These are phyloP conservation scores for Dicycla oo DNA, from an alignment of 2,888 invertebrate species.

Conservation along the genomic window DNA sequence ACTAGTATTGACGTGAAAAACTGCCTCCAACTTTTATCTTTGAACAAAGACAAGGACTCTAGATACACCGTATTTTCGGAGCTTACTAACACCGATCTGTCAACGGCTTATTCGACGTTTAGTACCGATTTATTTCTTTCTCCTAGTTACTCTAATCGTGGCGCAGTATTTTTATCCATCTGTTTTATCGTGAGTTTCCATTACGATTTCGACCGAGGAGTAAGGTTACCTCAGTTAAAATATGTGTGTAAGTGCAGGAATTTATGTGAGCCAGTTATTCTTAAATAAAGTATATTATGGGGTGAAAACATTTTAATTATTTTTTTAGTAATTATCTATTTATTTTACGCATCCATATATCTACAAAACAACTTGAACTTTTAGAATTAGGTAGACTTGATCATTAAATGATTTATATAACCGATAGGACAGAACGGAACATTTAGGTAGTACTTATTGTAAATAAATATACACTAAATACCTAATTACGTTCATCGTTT, in stretches of 20 bases:
- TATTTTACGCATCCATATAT: not conserved
- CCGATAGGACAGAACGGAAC: no score
- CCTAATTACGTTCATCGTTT: conserved; percentile 3
- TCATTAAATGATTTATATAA: not conserved
- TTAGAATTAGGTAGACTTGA: not conserved
- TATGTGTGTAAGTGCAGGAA: conserved; percentile 26
- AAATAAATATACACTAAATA: conserved; percentile 3
- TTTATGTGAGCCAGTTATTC: conserved; percentile 22
- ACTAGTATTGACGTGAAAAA: conserved; percentile 49
- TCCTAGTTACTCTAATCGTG: conserved; percentile 55
- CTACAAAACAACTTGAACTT: not conserved
- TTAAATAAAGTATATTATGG: conserved; percentile 1
- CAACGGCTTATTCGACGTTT: conserved; percentile 55
- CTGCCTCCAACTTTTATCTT: conserved; percentile 46
- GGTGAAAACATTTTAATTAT: not conserved
- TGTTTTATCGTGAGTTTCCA: conserved; percentile 53
- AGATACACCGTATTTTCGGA: conserved; percentile 50
- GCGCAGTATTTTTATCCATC: conserved; percentile 63
- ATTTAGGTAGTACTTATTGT: no score
- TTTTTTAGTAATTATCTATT: not conserved
- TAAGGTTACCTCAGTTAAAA: conserved; percentile 34
- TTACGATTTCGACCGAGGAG: conserved; percentile 49
- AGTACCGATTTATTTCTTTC: conserved; percentile 58
- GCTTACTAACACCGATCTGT: conserved; percentile 59
- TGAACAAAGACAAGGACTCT: conserved; percentile 42